Evolutionary conservation across 92 coral and sea anemone species (phyloP), one percentile per base, ranked within the genome.

Genomic region (Phenganax marumi): DNA sequence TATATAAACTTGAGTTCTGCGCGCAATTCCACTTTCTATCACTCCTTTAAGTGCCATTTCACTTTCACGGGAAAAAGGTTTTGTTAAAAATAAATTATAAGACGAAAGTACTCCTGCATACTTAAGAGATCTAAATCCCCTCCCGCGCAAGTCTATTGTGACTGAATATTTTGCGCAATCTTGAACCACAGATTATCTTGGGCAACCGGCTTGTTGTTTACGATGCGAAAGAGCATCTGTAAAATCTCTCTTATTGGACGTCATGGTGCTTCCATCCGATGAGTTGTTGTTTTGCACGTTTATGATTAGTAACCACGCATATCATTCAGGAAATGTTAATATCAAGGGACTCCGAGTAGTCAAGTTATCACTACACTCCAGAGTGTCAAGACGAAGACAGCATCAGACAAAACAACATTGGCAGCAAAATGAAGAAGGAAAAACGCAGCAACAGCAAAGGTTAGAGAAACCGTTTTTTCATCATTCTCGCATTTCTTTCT

Each of bases 401-500:
- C 68, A 62, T 25, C 18, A 6, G n/a, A 3, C 14, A 8, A 66
- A 66, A 19, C 5, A 8, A 12, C 26, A 23, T 12, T 25, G 14
- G 17, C 3, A 47, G 72, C 12, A 1, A 33, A 66, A 66, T 66
- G 72, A 66, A 23, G 72, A 66, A 66, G 72, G 72, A 66, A 33
- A 66, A 23, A 66, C 72, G 72, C 10, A 25, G 49, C 50, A 12
- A 18, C 48, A 66, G 50, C 18, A 66, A 66, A 66, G 72, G 72
- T 66, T 24, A 33, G 72, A 33, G 26, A 25, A 18, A 62, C 68
- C 3, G 22, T 8, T 62, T 19, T 62, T 62, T 62, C 4, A 19
- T 62, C 33, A 18, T 19, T n/a, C 18, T 18, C 7, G 9, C 25
- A 5, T 62, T 62, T 23, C 21, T 58, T 16, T 14, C 8, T 16